A percentile compares a stretch with the other conserved stretches of the same genome.
phyloP scores from a whole-genome alignment of 2,797 vertebrate species.

The Mallotus villosus region DNA sequence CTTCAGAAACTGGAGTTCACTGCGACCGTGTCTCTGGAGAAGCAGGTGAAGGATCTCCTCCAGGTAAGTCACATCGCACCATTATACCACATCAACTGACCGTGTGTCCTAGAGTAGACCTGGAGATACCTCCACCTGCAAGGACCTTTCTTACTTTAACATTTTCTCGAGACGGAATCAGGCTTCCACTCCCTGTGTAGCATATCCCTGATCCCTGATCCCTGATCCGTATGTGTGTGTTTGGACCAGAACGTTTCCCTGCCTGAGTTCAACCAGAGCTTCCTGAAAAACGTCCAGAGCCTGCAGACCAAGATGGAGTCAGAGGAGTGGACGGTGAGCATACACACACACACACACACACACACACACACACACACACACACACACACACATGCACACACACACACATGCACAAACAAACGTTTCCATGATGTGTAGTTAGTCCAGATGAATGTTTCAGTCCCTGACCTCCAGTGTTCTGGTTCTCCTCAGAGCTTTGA shows the following conservation, averaged over 20 bases:
- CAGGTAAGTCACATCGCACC: slow-evolving; percentile 63
- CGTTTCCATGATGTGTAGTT: too few relatives aligned
- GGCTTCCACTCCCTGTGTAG: not conserved
- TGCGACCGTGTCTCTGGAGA: slow-evolving; percentile 69
- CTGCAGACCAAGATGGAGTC: slow-evolving; percentile 68
- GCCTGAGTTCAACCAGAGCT: slow-evolving; percentile 76
- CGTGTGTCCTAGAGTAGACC: too few relatives aligned
- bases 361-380: not conserved
- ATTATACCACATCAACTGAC: too few relatives aligned
- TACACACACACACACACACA: not conserved
- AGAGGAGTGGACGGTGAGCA: slow-evolving; percentile 79
- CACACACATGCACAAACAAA: slow-evolving; percentile 8
- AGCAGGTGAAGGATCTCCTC: slow-evolving; percentile 80
- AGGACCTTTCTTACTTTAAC: not conserved
- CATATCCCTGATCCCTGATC: not conserved
- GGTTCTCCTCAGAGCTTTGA: slow-evolving; percentile 75
- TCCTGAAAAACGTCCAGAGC: slow-evolving; percentile 74
- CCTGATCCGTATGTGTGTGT: slow-evolving; percentile 1
- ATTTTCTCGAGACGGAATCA: not conserved
- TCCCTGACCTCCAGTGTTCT: too few relatives aligned
- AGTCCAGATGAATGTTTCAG: too few relatives aligned
- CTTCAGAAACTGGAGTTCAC: slow-evolving; percentile 57
- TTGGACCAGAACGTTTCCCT: slow-evolving; percentile 60
- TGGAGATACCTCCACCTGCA: not conserved
- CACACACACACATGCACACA: too few relatives aligned